These are phyloP conservation scores for Pecten maximus DNA, from an alignment of 2,888 invertebrate species.

Conservation along the genomic window DNA sequence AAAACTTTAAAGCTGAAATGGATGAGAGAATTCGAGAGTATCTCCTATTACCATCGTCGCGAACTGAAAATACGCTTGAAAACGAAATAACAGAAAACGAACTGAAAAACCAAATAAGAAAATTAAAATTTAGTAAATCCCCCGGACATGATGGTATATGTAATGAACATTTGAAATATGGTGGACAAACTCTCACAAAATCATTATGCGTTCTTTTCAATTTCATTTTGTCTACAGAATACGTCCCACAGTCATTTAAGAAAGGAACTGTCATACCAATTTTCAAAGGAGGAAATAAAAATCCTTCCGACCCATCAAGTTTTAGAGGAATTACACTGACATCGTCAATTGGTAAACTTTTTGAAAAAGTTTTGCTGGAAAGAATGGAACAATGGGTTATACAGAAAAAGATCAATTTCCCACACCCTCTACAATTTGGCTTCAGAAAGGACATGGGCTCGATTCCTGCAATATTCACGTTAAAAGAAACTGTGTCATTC, in stretches of 20 bases:
- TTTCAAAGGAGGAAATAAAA: conserved; percentile 40
- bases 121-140: conserved; percentile 35
- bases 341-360: conserved; percentile 41
- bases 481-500: conserved; percentile 14
- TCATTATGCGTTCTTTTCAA: conserved; percentile 23
- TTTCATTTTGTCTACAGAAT: neutral
- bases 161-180: conserved; percentile 42
- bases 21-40: neutral
- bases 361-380: conserved; percentile 38
- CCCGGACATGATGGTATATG: conserved; percentile 40
- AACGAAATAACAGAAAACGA: neutral
- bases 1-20: neutral
- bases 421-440: neutral
- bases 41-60: neutral
- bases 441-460: conserved; percentile 24
- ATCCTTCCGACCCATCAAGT: conserved; percentile 37
- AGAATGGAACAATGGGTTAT: neutral
- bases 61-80: neutral
- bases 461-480: conserved; percentile 37
- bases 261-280: conserved; percentile 41
- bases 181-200: neutral
- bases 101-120: neutral
- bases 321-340: conserved; percentile 38
- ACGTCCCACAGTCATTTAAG: conserved; percentile 35
- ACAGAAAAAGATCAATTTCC: neutral